A percentile compares a stretch with the other conserved stretches of the same genome.
Conservation (phyloP, 1,140 invertebrate genomes). For the Drosophila suzukii region DNA sequence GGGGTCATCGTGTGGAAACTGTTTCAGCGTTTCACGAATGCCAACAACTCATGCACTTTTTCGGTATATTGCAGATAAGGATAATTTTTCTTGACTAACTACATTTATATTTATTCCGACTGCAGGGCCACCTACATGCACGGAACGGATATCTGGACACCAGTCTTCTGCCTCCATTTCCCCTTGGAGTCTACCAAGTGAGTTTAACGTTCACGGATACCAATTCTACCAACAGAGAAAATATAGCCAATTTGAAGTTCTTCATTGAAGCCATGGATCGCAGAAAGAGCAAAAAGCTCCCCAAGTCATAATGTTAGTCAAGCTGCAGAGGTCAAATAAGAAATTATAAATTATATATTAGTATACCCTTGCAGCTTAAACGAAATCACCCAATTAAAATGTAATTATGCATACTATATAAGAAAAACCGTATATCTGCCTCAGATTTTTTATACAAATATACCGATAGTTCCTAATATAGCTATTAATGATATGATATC, state of each 20-base stretch:
- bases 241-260: constrained; percentile 8
- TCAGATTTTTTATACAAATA: no score
- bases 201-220: neutral
- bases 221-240: constrained; percentile 9
- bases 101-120: neutral
- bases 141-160: constrained; percentile 10
- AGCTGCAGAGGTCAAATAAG: no score
- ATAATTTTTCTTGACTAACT: neutral
- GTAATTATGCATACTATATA: no score
- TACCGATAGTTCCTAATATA: no score
- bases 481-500: no score
- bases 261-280: constrained; percentile 32
- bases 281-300: neutral
- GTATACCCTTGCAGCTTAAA: no score
- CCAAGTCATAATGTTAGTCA: neutral
- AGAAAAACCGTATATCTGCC: no score
- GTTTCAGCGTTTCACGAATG: constrained; percentile 17
- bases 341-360: no score
- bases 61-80: constrained; percentile 12
- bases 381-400: no score
- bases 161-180: constrained; percentile 23
- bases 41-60: constrained; percentile 41
- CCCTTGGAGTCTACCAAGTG: constrained; percentile 22
- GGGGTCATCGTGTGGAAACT: constrained; percentile 14
- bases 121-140: constrained; percentile 14